A percentile compares a stretch with the other conserved stretches of the same genome.
Conservation (phyloP, 2,888 invertebrate genomes). For the Drosophila flavopinicola region DNA sequence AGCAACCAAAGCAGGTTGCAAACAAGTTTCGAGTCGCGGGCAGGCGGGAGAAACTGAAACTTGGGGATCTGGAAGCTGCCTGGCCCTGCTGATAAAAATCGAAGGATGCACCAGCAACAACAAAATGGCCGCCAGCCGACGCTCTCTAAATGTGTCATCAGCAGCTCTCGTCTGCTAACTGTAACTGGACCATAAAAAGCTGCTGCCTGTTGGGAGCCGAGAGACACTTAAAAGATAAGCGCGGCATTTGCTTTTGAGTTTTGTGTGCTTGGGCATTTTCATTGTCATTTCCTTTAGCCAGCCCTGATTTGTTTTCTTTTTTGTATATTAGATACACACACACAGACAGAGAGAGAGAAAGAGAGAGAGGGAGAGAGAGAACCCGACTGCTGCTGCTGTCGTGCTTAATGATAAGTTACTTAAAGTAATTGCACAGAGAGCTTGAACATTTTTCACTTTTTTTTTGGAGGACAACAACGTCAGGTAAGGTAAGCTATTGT, state of each 20-base stretch:
- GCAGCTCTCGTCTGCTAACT: constrained; percentile 39
- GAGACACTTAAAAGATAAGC: constrained; percentile 44
- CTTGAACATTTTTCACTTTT: constrained; percentile 50
- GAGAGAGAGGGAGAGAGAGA: constrained; percentile 5
- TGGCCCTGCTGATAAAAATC: constrained; percentile 53
- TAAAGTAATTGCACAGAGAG: constrained; percentile 73
- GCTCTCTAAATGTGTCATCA: constrained; percentile 59
- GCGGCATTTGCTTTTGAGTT: constrained; percentile 54
- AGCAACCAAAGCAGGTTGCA: constrained; percentile 78
- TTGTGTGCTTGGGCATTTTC: constrained; percentile 56
- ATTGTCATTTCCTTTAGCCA: constrained; percentile 69
- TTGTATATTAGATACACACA: constrained; percentile 32
- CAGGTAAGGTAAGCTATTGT: constrained; percentile 39
- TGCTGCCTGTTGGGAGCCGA: constrained; percentile 17
- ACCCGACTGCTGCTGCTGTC: constrained; percentile 48
- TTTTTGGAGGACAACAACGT: constrained; percentile 21
- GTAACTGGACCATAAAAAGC: constrained; percentile 48
- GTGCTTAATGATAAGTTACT: constrained; percentile 77
- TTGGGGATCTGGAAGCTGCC: constrained; percentile 26
- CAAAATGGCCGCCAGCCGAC: constrained; percentile 60
- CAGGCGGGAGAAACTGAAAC: neutral
- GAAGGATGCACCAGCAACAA: constrained; percentile 46
- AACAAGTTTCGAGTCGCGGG: constrained; percentile 60
- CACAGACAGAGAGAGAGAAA: constrained; percentile 21
- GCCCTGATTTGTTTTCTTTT: constrained; percentile 2